Evolutionary conservation across 2,888 invertebrate genomes (phyloP).

Genomic region (Calliscelio sp.): DNA sequence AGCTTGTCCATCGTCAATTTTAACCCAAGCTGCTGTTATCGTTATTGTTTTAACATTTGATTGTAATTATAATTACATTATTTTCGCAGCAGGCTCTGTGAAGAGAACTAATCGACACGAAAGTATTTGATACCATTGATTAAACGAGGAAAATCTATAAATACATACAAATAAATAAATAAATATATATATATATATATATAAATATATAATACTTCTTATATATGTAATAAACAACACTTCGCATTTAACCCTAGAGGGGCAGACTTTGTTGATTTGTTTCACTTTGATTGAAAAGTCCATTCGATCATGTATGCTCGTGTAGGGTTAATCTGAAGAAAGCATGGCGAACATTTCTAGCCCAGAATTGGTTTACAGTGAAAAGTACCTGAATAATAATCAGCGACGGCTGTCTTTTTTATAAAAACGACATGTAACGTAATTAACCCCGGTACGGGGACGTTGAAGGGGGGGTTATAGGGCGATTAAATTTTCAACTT

Average conservation of each 20-base stretch:
- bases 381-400: conserved; percentile 73
- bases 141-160: conserved; percentile 39
- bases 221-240: too few species aligned
- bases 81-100: conserved; percentile 73
- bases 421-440: conserved; percentile 52
- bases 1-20: neutral
- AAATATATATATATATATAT: conserved; percentile 12
- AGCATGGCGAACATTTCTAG: conserved; percentile 10
- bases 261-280: conserved; percentile 41
- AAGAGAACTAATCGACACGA: conserved; percentile 57
- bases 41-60: conserved; percentile 68
- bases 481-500: conserved; percentile 67
- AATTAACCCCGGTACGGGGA: conserved; percentile 2
- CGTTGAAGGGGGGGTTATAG: conserved; percentile 41
- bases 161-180: conserved; percentile 47
- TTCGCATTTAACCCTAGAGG: conserved; percentile 63
- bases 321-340: conserved; percentile 52
- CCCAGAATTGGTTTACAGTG: conserved; percentile 66
- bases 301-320: conserved; percentile 31
- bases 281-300: conserved; percentile 6
- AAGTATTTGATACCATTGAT: conserved; percentile 65
- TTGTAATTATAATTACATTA: conserved; percentile 58
- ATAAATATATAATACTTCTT: too few species aligned
- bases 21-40: conserved; percentile 49
- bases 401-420: conserved; percentile 68